Evolutionary conservation across 2,888 invertebrate genomes (phyloP).

Genomic region (Sepiola atlantica): DNA sequence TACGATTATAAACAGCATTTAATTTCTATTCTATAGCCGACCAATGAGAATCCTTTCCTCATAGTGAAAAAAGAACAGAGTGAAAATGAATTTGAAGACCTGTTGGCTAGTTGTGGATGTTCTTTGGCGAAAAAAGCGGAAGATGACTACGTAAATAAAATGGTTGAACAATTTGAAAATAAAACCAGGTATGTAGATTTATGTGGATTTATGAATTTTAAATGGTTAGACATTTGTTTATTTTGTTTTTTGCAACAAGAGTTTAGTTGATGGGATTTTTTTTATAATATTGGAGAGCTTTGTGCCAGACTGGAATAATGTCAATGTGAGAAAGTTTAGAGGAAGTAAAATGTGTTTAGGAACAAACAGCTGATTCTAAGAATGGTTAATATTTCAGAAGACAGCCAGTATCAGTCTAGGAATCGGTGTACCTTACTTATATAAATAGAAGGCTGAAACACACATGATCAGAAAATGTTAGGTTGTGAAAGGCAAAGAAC

Average conservation of each 20-base stretch:
- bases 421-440: too few species aligned
- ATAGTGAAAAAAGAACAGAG: background rate
- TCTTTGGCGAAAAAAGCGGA: background rate
- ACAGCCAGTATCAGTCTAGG: too few species aligned
- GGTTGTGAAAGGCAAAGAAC: too few species aligned
- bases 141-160: background rate
- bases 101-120: background rate
- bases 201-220: background rate
- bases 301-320: too few species aligned
- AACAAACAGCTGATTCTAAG: too few species aligned
- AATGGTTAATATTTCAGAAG: too few species aligned
- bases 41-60: background rate
- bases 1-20: slow-evolving; percentile 9
- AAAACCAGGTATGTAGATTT: background rate
- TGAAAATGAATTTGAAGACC: background rate
- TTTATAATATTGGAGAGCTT: too few species aligned
- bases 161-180: background rate
- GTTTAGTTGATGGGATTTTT: too few species aligned
- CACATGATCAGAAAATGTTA: too few species aligned
- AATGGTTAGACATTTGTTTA: background rate
- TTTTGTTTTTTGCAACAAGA: background rate
- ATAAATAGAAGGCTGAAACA: too few species aligned
- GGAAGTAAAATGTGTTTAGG: too few species aligned
- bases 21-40: background rate
- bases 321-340: too few species aligned